phyloP scores from a whole-genome alignment of 2,888 invertebrate species.

The Amorpha juglandis region DNA sequence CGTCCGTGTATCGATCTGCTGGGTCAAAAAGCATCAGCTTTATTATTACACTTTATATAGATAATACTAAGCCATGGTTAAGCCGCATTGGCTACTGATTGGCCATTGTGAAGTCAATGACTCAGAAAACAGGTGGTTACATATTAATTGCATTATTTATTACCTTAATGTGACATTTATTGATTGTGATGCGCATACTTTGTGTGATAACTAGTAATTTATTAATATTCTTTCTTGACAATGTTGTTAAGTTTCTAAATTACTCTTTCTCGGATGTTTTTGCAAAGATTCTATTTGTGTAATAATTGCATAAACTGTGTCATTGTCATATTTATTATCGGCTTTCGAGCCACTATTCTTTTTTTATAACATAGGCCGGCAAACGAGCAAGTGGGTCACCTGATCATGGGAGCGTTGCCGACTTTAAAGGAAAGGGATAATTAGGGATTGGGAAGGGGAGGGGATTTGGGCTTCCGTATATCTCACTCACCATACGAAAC shows the following conservation, averaged over 20 bases:
- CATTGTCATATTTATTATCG: background rate
- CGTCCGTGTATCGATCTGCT: background rate
- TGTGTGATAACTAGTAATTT: background rate
- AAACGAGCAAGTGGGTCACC: too few relatives aligned
- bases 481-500: too few relatives aligned
- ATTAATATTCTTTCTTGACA: background rate
- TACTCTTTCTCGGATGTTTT: conserved; percentile 2
- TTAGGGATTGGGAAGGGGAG: too few relatives aligned
- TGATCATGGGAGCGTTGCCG: too few relatives aligned
- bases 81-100: conserved; percentile 28
- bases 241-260: background rate
- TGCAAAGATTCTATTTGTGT: background rate
- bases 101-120: conserved; percentile 21
- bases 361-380: too few relatives aligned
- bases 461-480: too few relatives aligned
- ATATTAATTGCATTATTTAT: background rate
- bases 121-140: conserved; percentile 4
- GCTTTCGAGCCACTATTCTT: too few relatives aligned
- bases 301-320: background rate
- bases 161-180: conserved; percentile 1
- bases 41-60: too few relatives aligned
- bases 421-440: too few relatives aligned
- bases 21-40: too few relatives aligned
- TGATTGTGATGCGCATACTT: background rate
- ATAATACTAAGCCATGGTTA: conserved; percentile 17